These are phyloP conservation scores for Trichacis sp. DNA, from an alignment of 2,888 invertebrate genomes.

Conservation along the genomic window DNA sequence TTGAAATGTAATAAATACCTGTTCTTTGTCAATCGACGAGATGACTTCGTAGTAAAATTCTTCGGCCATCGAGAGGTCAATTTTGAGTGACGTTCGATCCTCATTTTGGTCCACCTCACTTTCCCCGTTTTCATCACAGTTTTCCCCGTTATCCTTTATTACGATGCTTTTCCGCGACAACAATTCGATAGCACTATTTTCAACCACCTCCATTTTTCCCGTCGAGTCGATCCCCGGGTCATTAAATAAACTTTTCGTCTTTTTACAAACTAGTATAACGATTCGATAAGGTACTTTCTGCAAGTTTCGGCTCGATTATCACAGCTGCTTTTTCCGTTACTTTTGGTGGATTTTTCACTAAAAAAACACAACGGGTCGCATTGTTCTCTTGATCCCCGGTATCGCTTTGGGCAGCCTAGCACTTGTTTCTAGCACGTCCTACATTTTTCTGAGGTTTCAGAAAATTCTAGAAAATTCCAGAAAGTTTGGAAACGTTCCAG, in stretches of 20 bases:
- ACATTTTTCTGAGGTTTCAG: too few species aligned
- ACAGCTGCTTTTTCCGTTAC: conserved; percentile 55
- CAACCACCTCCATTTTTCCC: conserved; percentile 63
- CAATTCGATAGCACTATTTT: conserved; percentile 64
- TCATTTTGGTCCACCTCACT: conserved; percentile 43
- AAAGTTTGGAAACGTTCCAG: too few species aligned
- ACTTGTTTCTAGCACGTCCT: conserved; percentile 18
- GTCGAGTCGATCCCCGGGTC: too few species aligned
- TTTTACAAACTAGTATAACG: conserved; percentile 1
- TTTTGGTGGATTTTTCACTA: conserved; percentile 58
- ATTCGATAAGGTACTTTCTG: background rate
- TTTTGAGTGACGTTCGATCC: conserved; percentile 60
- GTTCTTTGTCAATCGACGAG: conserved; percentile 65
- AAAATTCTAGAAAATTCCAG: too few species aligned
- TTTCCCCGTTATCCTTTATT: conserved; percentile 60
- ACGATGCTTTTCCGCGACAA: conserved; percentile 61
- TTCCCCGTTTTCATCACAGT: conserved; percentile 49
- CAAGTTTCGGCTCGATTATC: conserved; percentile 53
- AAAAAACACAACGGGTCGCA: too few species aligned
- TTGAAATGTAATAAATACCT: conserved; percentile 54
- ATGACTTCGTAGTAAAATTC: conserved; percentile 67
- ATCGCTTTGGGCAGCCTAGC: conserved; percentile 32
- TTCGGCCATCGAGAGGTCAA: conserved; percentile 64
- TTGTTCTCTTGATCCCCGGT: conserved; percentile 9
- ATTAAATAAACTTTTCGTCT: background rate